Percentiles rank a stretch among this genome's conserved stretches.
These are phyloP conservation scores for Heliconius congener DNA, from an alignment of 1,140 invertebrate species.

Conservation along the genomic window DNA sequence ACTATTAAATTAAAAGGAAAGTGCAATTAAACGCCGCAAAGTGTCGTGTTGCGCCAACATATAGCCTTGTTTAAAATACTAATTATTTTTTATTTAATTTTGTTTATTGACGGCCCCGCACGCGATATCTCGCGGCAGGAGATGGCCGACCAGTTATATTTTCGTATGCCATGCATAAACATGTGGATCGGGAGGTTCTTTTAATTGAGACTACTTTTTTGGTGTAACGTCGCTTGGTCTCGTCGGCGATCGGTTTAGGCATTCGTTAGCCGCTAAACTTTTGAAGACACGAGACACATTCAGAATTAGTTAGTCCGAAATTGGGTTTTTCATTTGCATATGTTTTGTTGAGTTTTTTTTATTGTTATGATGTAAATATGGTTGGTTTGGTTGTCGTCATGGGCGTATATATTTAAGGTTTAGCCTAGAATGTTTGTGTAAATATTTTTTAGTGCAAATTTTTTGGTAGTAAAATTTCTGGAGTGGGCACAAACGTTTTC, in stretches of 20 bases:
- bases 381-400: too few relatives aligned
- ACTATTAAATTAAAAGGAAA: slow-evolving; percentile 60
- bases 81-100: slow-evolving; percentile 75
- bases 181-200: slow-evolving; percentile 48
- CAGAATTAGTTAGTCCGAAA: slow-evolving; percentile 26
- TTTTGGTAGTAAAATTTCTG: too few relatives aligned
- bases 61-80: slow-evolving; percentile 56
- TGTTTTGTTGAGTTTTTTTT: background rate
- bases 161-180: slow-evolving; percentile 57
- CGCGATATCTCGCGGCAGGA: slow-evolving; percentile 57
- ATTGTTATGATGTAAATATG: background rate
- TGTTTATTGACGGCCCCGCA: slow-evolving; percentile 64
- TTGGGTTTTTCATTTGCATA: slow-evolving; percentile 23
- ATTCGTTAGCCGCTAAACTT: slow-evolving; percentile 28
- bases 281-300: slow-evolving; percentile 26
- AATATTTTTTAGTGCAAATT: too few relatives aligned
- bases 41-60: slow-evolving; percentile 63
- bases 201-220: slow-evolving; percentile 63
- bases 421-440: too few relatives aligned
- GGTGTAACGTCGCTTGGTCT: slow-evolving; percentile 31
- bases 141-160: slow-evolving; percentile 41
- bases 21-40: slow-evolving; percentile 61
- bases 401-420: too few relatives aligned
- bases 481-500: too few relatives aligned
- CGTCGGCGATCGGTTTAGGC: background rate